phyloP scores from a whole-genome alignment of 2,797 vertebrate species.

The Remorina albescens region DNA sequence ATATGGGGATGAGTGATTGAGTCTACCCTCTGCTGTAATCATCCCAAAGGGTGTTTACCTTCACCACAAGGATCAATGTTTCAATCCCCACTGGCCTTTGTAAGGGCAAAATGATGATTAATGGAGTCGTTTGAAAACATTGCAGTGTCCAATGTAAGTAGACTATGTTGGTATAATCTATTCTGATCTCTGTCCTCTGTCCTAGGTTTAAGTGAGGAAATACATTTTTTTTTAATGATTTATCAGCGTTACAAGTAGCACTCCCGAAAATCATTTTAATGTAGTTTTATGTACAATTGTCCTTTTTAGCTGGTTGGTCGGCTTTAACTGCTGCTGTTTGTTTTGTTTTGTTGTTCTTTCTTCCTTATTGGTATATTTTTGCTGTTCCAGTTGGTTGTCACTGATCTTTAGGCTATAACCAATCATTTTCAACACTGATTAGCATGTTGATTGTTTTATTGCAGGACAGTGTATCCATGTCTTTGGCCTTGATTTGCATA shows the following conservation, averaged over 20 bases:
- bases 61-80: constrained; percentile 43
- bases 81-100: constrained; percentile 27
- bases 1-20: constrained; percentile 35
- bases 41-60: constrained; percentile 55
- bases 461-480: no score
- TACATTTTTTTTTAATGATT: background rate
- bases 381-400: no score
- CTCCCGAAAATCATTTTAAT: background rate
- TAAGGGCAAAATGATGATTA: constrained; percentile 48
- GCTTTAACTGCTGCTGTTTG: background rate
- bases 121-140: constrained; percentile 45
- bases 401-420: no score
- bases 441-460: no score
- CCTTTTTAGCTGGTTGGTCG: background rate
- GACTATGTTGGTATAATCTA: background rate
- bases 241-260: background rate
- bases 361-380: background rate
- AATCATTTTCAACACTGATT: no score
- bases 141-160: background rate
- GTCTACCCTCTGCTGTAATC: constrained; percentile 23
- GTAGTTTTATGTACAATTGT: background rate
- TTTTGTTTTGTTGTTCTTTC: background rate
- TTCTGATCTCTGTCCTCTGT: constrained; percentile 11
- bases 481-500: no score
- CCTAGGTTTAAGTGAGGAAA: background rate